phyloP scores from a whole-genome alignment of 2,888 invertebrate genomes.

The Biston betularia region DNA sequence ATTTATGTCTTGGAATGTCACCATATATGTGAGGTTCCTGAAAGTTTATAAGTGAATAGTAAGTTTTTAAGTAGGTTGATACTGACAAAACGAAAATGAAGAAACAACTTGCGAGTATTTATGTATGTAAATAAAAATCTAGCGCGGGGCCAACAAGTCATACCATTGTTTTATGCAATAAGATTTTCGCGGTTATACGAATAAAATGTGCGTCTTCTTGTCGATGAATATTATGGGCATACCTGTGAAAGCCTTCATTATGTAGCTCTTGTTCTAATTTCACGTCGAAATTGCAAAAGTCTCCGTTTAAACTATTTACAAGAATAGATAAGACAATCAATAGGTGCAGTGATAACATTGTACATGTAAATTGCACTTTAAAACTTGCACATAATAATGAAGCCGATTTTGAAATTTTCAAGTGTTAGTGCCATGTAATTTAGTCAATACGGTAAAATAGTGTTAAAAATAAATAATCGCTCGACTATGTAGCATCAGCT shows the following conservation, averaged over 20 bases:
- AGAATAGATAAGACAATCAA: conserved; percentile 39
- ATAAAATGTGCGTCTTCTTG: background rate
- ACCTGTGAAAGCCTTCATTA: conserved; percentile 78
- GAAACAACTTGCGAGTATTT: background rate
- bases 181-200: background rate
- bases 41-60: conserved; percentile 34
- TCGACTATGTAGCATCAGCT: no score
- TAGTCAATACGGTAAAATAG: no score
- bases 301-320: conserved; percentile 46
- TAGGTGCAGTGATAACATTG: conserved; percentile 21
- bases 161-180: no score
- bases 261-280: conserved; percentile 63
- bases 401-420: background rate
- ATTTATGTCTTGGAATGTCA: conserved; percentile 57
- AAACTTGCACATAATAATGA: background rate
- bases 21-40: conserved; percentile 70
- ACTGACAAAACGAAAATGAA: background rate
- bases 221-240: conserved; percentile 22
- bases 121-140: background rate
- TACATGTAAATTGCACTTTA: background rate
- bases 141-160: no score
- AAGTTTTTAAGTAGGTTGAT: background rate
- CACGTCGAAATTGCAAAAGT: conserved; percentile 64
- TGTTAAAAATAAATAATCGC: no score
- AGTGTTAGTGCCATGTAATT: no score